phyloP scores from a whole-genome alignment of 2,113 vertebrate genomes.

The Heteronetta atricapilla region DNA sequence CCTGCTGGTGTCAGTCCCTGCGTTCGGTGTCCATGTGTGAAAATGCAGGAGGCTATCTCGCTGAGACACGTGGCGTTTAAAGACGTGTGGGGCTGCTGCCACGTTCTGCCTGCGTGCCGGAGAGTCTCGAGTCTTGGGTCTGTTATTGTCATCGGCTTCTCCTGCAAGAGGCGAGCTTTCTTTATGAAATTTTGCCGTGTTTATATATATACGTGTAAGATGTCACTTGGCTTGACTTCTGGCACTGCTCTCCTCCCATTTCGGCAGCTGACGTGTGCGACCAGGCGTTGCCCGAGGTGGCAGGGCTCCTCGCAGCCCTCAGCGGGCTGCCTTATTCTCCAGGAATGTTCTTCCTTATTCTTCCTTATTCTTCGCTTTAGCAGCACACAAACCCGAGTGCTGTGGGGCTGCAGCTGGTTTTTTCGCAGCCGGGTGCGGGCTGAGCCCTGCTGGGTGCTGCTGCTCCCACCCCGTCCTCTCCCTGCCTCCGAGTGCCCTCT shows the following conservation, averaged over 20 bases:
- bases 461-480: not conserved
- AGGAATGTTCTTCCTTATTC: no score
- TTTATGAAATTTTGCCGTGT: rapidly evolving
- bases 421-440: not conserved
- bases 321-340: not conserved
- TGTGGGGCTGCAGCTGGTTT: rapidly evolving
- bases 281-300: not conserved
- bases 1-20: not conserved
- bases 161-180: not conserved
- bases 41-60: not conserved
- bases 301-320: not conserved
- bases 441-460: not conserved
- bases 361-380: not conserved
- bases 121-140: not conserved
- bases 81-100: rapidly evolving
- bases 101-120: not conserved
- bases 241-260: not conserved
- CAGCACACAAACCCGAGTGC: not conserved
- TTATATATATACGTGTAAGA: rapidly evolving
- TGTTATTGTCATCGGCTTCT: not conserved
- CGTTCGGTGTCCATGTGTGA: rapidly evolving
- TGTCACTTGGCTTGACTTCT: not conserved
- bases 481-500: conserved; percentile 5
- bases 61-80: rapidly evolving
- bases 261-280: not conserved